Evolutionary conservation across 30 jellyfish, hydroid and myxozoan genomes (phyloP), one percentile per base, ranked within the genome.

Genomic region (Calvadosia cruxmelitensis): DNA sequence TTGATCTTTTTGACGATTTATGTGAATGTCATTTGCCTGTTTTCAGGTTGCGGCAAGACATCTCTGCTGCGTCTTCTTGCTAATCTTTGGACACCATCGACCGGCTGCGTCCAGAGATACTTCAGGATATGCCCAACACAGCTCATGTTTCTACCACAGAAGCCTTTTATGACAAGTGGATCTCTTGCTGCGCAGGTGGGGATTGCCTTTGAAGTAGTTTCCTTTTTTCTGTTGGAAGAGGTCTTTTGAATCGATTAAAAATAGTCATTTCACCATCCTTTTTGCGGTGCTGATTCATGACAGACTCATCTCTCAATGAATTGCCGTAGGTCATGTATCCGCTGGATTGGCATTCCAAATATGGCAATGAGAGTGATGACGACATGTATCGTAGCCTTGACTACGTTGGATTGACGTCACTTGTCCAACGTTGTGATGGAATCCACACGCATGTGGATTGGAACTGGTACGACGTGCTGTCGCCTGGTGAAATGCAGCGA

Each of bases 401-500:
- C 36, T 88, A 70, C 71, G 97, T 88, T 70, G 97, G 94, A 29
- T 67, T 86, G 65, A 20, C 27, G 15, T 20, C 73, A 12, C 51
- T 88, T 27, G 26, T 81, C 12, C 84, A 75, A n/a, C 28, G 97
- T 27, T 49, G 68, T 28, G 93, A 82, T 31, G 86, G 85, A 15
- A 33, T 76, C 34, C 82, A 81, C 31, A 49, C 81, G 24, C 67
- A 53, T 28, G 57, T 79, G 31, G 74, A 74, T 1, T 61, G 75
- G 66, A 71, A 75, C 31, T 77, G 89, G 93, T 70, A 77, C 32
- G 75, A 71, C 35, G 73, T 61, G 15, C 53, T 90, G 29, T 90
- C 98, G 26, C 98, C 98, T 31, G 98, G 98, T 28, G 98, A 90
- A 77, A 83, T 73, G 68, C 98, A 90, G 48, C 52, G 98, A 53